These are phyloP conservation scores for Cebidichthys violaceus DNA, from an alignment of 2,113 vertebrate genomes.

Conservation along the genomic window DNA sequence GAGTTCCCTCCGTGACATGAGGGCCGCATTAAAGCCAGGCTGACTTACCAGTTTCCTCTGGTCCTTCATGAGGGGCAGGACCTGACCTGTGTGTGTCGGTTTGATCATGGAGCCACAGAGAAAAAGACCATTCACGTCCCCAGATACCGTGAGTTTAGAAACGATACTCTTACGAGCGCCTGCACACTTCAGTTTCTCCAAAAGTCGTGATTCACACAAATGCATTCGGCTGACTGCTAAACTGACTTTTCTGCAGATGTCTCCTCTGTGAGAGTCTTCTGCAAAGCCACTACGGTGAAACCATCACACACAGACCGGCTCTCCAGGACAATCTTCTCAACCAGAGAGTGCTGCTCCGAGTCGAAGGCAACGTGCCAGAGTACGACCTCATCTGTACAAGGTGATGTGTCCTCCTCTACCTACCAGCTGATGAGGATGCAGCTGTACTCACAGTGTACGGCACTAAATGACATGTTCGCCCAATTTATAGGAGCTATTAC, in stretches of 20 bases:
- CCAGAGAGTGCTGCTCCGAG: conserved; percentile 76
- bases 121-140: conserved; percentile 69
- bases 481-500: background rate
- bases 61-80: conserved; percentile 71
- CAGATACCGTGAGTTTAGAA: conserved; percentile 74
- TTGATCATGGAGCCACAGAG: conserved; percentile 40
- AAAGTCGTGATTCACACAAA: background rate
- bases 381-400: conserved; percentile 75
- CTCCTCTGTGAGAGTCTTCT: conserved; percentile 70
- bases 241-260: conserved; percentile 68
- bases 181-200: background rate
- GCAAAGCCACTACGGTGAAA: conserved; percentile 28
- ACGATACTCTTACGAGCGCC: background rate
- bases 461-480: background rate
- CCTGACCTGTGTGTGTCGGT: conserved; percentile 73
- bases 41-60: conserved; percentile 74
- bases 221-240: background rate
- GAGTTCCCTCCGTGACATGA: too few species aligned
- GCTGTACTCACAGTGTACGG: background rate
- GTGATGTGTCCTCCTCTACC: conserved; percentile 47
- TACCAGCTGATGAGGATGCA: conserved; percentile 1
- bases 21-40: conserved; percentile 51
- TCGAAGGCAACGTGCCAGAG: conserved; percentile 71
- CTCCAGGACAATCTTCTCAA: conserved; percentile 59
- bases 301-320: conserved; percentile 45